Conservation (phyloP, 2,888 invertebrate species). For the Heliconius aoede region DNA sequence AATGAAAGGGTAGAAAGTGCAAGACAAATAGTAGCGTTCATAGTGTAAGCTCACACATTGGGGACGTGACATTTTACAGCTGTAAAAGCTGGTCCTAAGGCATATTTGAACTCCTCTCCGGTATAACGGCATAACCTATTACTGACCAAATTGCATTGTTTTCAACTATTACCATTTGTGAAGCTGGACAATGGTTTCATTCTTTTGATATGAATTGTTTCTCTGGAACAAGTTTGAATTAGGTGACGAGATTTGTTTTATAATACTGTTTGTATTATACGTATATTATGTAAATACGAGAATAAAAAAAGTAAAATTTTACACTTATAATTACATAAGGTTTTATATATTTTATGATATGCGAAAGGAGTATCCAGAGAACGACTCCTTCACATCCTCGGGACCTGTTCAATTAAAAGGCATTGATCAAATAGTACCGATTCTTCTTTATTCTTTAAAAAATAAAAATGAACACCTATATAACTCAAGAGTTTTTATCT, state of each 20-base stretch:
- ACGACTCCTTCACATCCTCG: too few species aligned
- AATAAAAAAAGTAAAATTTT: too few species aligned
- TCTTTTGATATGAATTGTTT: slow-evolving; percentile 6
- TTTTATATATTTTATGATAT: too few species aligned
- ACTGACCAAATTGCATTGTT: slow-evolving; percentile 39
- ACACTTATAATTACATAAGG: too few species aligned
- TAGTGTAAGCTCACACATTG: slow-evolving; percentile 59
- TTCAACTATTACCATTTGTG: slow-evolving; percentile 29
- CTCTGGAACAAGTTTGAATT: neutral
- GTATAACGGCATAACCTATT: slow-evolving; percentile 33
- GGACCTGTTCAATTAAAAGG: too few species aligned
- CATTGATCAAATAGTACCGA: too few species aligned
- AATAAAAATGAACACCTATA: too few species aligned
- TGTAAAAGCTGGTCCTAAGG: slow-evolving; percentile 63
- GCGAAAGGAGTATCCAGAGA: too few species aligned
- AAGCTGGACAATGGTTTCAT: slow-evolving; percentile 18
- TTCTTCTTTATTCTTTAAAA: too few species aligned
- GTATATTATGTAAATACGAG: too few species aligned
- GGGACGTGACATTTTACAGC: slow-evolving; percentile 69
- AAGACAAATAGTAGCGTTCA: slow-evolving; percentile 36
- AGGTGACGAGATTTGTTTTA: neutral
- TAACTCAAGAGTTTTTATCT: too few species aligned
- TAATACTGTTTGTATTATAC: too few species aligned
- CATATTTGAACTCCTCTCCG: slow-evolving; percentile 54
- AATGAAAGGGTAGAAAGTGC: slow-evolving; percentile 34